Base-by-base conservation (phyloP, 2,113 vertebrate species). In the Misgurnus mizolepis region DNA sequence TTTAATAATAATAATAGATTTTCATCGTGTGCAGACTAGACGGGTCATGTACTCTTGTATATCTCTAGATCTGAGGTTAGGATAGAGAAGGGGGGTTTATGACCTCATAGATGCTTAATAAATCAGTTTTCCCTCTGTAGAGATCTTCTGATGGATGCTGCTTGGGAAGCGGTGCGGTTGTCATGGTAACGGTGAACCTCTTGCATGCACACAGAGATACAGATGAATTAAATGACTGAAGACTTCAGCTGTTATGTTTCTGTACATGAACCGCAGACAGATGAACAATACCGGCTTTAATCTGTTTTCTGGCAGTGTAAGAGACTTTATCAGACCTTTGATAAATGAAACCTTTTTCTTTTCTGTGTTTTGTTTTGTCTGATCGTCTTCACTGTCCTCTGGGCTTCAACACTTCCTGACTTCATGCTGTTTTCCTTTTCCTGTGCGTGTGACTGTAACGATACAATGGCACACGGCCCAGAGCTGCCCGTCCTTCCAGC, bases 271-370 rank as follows among this genome's bases (percentile, higher is more conserved):
- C 60, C 87, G 89, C 88, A 88, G 86, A 71, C 43, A 73, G 85
- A 34, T 34, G 27, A 34, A 34, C 27, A 34, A 34, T 34, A 1
- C 27, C 27, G 27, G 27, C 84, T 88, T 85, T 89, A 89, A 80
- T 83, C 83, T 68, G 81, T 86, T 80, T 86, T 86, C 84, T 55
- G 14, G 83, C 84, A 83, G 81, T 83, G 85, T 27, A 73, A 86
- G 83, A 62, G 86, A 86, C 78, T 82, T 90, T 85, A 85, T 80
- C 78, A 62, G 85, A 85, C 84, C 86, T 82, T 82, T 82, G 83
- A 89, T 84, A 45, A 86, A 92, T 88, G 80, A 85, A 84, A 74
- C 27, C 15, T 56, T 84, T 55, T 43, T 69, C 80, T 78, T 47
- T 5, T 41, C 14, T 43, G 10, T 22, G 50, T 61, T 65, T 77